Percentiles rank a stretch among this genome's conserved stretches.
Conservation (phyloP, 1,140 invertebrate species). For the Pseudobourletiella spinata region DNA sequence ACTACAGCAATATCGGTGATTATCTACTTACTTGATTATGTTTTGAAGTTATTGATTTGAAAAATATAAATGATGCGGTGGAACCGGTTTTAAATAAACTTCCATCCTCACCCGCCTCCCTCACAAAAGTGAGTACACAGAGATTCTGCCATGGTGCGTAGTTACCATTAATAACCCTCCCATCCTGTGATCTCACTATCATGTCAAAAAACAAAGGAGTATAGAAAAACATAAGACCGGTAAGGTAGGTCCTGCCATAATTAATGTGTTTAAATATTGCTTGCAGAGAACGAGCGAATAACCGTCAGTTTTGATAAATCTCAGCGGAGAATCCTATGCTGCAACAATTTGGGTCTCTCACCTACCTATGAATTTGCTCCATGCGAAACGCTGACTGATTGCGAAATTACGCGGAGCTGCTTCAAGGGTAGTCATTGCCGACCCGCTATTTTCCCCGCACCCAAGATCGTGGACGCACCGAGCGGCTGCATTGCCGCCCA, state of each 20-base stretch:
- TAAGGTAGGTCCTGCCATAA: not conserved
- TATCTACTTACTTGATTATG: not conserved
- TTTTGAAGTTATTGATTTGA: not conserved
- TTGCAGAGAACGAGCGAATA: slow-evolving; percentile 24
- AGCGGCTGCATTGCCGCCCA: slow-evolving; percentile 29
- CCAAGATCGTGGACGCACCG: slow-evolving; percentile 28
- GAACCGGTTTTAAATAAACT: not conserved
- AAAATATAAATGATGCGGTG: not conserved
- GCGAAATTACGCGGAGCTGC: slow-evolving; percentile 27
- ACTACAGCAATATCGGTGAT: slow-evolving; percentile 28
- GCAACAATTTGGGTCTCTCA: slow-evolving; percentile 25
- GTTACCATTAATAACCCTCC: no score
- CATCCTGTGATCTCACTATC: no score
- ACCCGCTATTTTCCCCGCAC: slow-evolving; percentile 13
- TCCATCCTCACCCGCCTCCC: not conserved
- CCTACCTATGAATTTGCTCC: slow-evolving; percentile 29
- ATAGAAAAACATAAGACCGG: no score
- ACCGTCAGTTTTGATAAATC: slow-evolving; percentile 21
- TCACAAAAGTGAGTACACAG: not conserved
- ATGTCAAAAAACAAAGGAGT: no score
- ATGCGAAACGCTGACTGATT: slow-evolving; percentile 33
- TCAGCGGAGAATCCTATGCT: slow-evolving; percentile 25
- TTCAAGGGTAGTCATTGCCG: slow-evolving; percentile 27
- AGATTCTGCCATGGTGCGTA: no score
- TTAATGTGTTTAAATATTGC: not conserved